phyloP scores from a whole-genome alignment of 2,797 vertebrate genomes.

The Dermochelys coriacea region DNA sequence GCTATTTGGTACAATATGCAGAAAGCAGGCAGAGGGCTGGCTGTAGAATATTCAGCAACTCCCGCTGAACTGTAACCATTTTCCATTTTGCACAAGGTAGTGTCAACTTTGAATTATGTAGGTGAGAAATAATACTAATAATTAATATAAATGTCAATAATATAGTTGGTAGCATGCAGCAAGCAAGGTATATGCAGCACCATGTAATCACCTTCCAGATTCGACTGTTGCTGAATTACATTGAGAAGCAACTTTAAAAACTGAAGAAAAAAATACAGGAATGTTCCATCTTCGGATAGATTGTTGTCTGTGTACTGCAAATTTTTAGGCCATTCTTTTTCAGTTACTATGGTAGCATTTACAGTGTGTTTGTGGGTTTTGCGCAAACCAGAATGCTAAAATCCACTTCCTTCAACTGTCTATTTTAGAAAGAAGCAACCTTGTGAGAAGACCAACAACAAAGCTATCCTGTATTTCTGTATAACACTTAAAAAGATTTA shows the following conservation, averaged over 20 bases:
- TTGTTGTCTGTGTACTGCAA: neutral
- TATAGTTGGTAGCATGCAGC: neutral
- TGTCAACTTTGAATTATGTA: neutral
- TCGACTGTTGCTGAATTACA: neutral
- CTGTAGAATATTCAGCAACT: neutral
- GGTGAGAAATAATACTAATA: neutral
- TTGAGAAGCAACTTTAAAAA: neutral
- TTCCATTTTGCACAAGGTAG: neutral
- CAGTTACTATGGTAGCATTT: neutral
- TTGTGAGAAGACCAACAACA: neutral
- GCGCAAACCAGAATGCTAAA: rapidly evolving
- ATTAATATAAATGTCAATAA: neutral
- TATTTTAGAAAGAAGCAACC: neutral
- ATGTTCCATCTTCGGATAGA: no score
- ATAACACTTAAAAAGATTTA: conserved; percentile 8
- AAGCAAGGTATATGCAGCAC: rapidly evolving
- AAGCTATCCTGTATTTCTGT: neutral
- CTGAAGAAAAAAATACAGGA: neutral
- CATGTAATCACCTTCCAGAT: neutral
- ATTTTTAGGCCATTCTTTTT: neutral
- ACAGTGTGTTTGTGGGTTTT: neutral
- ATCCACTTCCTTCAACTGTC: rapidly evolving
- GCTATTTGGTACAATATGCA: neutral
- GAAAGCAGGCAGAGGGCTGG: rapidly evolving
- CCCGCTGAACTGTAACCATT: rapidly evolving